These are phyloP conservation scores for Saccopteryx leptura DNA, from an alignment of 2,113 vertebrate species.

Conservation along the genomic window DNA sequence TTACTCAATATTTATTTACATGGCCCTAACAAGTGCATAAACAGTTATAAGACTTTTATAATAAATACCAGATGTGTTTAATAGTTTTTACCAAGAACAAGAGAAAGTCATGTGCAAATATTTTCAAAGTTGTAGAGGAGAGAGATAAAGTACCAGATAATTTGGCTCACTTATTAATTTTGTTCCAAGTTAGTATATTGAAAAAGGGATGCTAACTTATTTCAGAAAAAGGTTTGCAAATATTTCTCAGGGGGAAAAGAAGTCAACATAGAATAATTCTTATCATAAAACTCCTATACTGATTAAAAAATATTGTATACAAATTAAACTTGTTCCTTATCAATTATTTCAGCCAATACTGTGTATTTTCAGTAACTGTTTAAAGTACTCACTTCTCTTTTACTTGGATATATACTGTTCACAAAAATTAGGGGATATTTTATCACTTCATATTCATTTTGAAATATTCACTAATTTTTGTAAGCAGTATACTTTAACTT, in stretches of 20 bases:
- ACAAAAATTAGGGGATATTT: too few relatives aligned
- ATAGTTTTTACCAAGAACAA: neutral
- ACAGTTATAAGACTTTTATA: neutral
- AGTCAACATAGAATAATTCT: neutral
- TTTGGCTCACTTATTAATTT: neutral
- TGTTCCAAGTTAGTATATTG: neutral
- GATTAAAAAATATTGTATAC: neutral
- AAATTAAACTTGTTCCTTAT: neutral
- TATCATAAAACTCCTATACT: neutral
- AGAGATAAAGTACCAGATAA: neutral
- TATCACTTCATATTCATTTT: too few relatives aligned
- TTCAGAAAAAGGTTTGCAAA: neutral
- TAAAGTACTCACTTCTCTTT: neutral
- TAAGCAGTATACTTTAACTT: neutral
- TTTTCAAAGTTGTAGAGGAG: neutral
- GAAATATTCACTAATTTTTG: too few relatives aligned
- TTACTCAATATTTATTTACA: too few relatives aligned
- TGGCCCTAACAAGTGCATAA: neutral
- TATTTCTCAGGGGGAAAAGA: neutral
- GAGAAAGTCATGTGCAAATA: neutral
- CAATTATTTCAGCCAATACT: neutral
- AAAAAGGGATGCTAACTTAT: neutral
- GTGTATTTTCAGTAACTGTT: neutral
- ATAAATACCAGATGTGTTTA: neutral
- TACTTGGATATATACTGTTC: neutral